Base-by-base conservation (phyloP, 1,140 invertebrate species). In the Littorina saxatilis region DNA sequence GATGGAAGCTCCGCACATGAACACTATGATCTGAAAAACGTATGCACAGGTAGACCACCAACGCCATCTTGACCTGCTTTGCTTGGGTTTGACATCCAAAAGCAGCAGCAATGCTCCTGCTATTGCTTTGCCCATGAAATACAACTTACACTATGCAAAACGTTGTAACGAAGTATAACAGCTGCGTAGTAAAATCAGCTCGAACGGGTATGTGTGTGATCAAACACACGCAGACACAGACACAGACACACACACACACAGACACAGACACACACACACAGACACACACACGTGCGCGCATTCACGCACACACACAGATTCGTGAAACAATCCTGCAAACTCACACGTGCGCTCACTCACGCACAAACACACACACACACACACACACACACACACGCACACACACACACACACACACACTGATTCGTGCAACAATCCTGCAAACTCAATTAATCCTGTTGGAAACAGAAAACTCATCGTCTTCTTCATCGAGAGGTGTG, bases 1-100 rank as follows among this genome's bases (percentile, higher is more conserved):
- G 27, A 99, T 96, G 52, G 95, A 94, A 39, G 96, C 98, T 75
- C 98, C 98, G 83, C 96, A 95, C 94, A 98, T 96, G 91, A 97
- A 87, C 70, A 88, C 68, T 17, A 87, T 47, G 13, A 88, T 74
- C 90, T 92, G 73, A 95, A 63, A 39, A 61, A 61, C n/a, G n/a
- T n/a, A n/a, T n/a, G n/a, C n/a, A n/a, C n/a, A n/a, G n/a, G n/a
- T n/a, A n/a, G n/a, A n/a, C n/a, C n/a, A n/a, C n/a, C n/a, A n/a
- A n/a, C n/a, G n/a, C 27, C 58, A 63, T 63, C 58, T 27, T 32
- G n/a, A 63, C 58, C 58, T 27, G 11, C 2, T 23, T 32, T 17
- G 11, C 11, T 32, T 27, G 32, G 0, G 52, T 13, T 55, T n/a
- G n/a, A n/a, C n/a, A 15, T 55, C 52, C 13, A 55, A 55, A 55